Evolutionary conservation across 2,888 invertebrate species (phyloP).

Genomic region (Fragum whitleyi): DNA sequence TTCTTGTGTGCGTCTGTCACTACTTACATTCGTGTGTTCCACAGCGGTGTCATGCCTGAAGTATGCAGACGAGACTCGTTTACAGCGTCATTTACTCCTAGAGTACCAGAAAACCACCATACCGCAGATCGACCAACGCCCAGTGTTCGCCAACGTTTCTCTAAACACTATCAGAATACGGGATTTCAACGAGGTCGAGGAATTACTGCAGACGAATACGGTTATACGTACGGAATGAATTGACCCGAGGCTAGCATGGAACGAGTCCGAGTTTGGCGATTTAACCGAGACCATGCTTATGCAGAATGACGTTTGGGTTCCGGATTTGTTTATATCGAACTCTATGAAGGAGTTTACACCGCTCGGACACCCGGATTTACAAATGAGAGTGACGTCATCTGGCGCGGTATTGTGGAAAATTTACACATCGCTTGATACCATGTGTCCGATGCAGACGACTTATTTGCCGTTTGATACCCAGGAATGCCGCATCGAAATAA

Average conservation of each 20-base stretch:
- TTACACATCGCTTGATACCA: not conserved
- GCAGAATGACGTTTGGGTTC: constrained; percentile 9
- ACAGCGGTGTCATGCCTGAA: not conserved
- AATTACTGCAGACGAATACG: not conserved
- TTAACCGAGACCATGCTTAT: not conserved
- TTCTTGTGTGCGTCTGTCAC: too few species aligned
- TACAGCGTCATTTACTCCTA: not conserved
- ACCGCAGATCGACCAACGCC: too few species aligned
- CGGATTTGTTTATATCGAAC: not conserved
- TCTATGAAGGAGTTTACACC: not conserved
- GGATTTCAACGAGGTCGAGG: not conserved
- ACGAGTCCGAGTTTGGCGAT: not conserved
- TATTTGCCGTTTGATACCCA: constrained; percentile 1
- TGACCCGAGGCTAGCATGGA: not conserved
- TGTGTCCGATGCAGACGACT: not conserved
- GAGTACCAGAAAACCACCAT: too few species aligned
- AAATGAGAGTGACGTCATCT: not conserved
- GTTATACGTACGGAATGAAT: not conserved
- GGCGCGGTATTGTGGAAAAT: not conserved
- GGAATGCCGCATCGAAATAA: not conserved
- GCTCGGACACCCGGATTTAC: not conserved
- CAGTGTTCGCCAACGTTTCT: too few species aligned
- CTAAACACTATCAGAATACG: too few species aligned
- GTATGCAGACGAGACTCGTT: not conserved
- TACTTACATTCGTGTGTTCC: not conserved